These are phyloP conservation scores for Neocrepidodera transversa DNA, from an alignment of 2,888 invertebrate species.

Conservation along the genomic window DNA sequence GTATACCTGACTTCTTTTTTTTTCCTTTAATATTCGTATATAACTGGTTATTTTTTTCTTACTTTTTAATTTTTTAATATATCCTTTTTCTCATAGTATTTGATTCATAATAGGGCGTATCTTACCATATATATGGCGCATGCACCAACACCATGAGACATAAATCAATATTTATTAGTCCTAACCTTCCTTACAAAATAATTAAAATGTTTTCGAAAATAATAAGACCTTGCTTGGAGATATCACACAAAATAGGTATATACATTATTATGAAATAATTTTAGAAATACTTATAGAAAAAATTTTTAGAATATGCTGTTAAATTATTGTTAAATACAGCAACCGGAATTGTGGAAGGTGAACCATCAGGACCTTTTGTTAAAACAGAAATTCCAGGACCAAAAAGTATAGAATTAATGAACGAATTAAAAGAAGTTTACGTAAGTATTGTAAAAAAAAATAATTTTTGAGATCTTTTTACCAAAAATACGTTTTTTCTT, in stretches of 20 bases:
- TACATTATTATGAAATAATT: neutral
- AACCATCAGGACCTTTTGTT: slow-evolving; percentile 69
- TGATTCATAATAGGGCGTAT: no score
- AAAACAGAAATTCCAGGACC: slow-evolving; percentile 76
- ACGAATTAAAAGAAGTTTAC: slow-evolving; percentile 70
- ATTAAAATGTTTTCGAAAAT: slow-evolving; percentile 31
- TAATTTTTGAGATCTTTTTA: slow-evolving; percentile 52
- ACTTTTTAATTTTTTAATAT: no score
- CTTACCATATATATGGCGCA: no score
- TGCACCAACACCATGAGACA: neutral
- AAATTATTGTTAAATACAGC: slow-evolving; percentile 13
- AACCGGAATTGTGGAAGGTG: slow-evolving; percentile 52
- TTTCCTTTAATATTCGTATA: no score
- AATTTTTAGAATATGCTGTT: slow-evolving; percentile 30
- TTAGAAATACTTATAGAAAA: neutral
- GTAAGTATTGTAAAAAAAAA: slow-evolving; percentile 63
- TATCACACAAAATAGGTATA: slow-evolving; percentile 25
- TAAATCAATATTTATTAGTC: neutral
- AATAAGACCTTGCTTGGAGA: slow-evolving; percentile 2
- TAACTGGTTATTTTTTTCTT: no score
- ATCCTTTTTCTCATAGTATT: no score
- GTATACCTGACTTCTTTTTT: no score
- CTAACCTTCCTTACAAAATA: neutral
- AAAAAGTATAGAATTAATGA: slow-evolving; percentile 66
- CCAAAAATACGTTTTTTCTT: slow-evolving; percentile 46